phyloP scores from a whole-genome alignment of 2,113 vertebrate species.

The Bos javanicus region DNA sequence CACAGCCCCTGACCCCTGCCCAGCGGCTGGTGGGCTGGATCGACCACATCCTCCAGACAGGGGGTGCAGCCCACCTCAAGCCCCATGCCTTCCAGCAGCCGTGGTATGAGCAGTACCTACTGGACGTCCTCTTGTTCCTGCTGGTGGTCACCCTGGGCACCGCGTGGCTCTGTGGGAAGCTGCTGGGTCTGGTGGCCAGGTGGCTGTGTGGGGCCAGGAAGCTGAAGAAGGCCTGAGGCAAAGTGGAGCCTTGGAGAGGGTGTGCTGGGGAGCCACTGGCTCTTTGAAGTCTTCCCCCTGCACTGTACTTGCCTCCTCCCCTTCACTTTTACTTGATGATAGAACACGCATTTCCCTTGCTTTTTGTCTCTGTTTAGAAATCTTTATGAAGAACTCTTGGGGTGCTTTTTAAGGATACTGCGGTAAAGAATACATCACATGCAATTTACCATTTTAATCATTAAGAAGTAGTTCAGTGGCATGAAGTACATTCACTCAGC shows the following conservation, averaged over 20 bases:
- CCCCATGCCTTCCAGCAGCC: constrained; percentile 70
- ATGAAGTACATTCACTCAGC: neutral
- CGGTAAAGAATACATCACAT: neutral
- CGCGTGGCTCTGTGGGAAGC: constrained; percentile 56
- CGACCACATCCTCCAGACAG: constrained; percentile 77
- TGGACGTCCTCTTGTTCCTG: constrained; percentile 77
- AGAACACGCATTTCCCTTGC: neutral
- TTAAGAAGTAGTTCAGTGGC: neutral
- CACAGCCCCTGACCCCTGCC: neutral
- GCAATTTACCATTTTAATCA: neutral
- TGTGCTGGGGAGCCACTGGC: neutral
- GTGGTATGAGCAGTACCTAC: constrained; percentile 78
- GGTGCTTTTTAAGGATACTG: neutral
- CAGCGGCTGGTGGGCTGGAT: constrained; percentile 70
- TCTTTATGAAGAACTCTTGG: neutral
- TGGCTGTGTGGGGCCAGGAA: neutral
- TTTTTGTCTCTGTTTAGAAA: neutral
- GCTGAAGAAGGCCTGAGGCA: constrained; percentile 58
- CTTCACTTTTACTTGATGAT: neutral
- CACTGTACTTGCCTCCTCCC: too few relatives aligned
- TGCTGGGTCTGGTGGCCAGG: constrained; percentile 16
- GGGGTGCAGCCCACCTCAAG: constrained; percentile 75
- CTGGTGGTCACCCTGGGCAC: constrained; percentile 14
- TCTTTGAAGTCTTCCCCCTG: neutral
- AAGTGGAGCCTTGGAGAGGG: rapidly evolving